phyloP scores from a whole-genome alignment of 2,888 invertebrate genomes.

The Nemotelus pantherinus region DNA sequence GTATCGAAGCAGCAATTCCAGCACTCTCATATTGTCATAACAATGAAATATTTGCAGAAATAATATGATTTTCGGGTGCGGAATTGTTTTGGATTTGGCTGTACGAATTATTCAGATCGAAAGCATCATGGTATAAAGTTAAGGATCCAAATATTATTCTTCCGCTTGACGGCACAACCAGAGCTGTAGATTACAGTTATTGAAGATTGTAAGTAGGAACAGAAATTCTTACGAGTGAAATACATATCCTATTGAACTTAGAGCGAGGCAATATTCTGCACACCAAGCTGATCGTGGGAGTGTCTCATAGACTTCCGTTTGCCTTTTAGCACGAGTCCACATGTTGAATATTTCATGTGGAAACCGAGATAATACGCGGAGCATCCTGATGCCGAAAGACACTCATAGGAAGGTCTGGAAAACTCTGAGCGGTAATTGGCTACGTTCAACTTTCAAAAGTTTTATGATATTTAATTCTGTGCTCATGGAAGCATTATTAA shows the following conservation, averaged over 20 bases:
- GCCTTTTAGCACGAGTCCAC: slow-evolving; percentile 6
- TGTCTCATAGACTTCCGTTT: slow-evolving; percentile 17
- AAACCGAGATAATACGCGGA: not conserved
- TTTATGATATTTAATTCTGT: slow-evolving; percentile 29
- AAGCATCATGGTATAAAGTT: not conserved
- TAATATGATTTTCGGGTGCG: slow-evolving; percentile 7
- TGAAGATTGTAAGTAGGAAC: not conserved
- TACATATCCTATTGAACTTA: slow-evolving; percentile 12
- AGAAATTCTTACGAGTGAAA: not conserved
- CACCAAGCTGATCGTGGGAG: slow-evolving; percentile 18
- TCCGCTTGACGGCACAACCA: not conserved
- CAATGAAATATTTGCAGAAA: not conserved
- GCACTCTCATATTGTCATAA: not conserved
- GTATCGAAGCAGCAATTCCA: too few species aligned
- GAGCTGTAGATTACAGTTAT: slow-evolving; percentile 20
- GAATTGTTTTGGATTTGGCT: slow-evolving; percentile 4
- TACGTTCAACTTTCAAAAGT: slow-evolving; percentile 7
- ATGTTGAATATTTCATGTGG: slow-evolving; percentile 19
- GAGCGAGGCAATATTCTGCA: not conserved
- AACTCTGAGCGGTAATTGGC: slow-evolving; percentile 17
- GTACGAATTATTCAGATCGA: not conserved
- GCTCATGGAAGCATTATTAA: slow-evolving; percentile 29
- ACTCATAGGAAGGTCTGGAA: not conserved
- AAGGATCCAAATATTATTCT: slow-evolving; percentile 5
- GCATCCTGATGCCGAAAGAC: not conserved